These are phyloP conservation scores for Thripadectes ignobilis DNA, from an alignment of 2,797 vertebrate genomes.

Conservation along the genomic window DNA sequence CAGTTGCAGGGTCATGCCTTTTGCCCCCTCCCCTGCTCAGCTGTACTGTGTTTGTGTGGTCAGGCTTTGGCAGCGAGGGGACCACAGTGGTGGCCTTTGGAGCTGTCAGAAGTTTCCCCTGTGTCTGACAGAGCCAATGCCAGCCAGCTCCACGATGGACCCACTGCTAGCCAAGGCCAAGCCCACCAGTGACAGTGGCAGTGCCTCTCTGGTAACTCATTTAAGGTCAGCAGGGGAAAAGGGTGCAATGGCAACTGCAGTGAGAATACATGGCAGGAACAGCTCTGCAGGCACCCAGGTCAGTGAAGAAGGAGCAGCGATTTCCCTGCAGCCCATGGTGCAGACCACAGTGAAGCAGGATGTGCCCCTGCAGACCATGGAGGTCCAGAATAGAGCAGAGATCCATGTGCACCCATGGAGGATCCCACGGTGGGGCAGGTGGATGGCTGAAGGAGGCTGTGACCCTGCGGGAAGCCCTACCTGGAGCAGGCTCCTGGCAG, in stretches of 20 bases:
- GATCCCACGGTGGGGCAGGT: not conserved
- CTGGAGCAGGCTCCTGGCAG: not conserved
- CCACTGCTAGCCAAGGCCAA: not conserved
- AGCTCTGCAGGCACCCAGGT: not conserved
- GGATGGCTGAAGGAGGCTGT: too few species aligned
- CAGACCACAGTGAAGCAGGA: not conserved
- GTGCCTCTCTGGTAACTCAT: not conserved
- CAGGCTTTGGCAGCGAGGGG: rapidly evolving
- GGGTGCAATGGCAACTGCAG: not conserved
- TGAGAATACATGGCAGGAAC: not conserved
- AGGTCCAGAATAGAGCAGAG: not conserved
- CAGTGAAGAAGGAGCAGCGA: not conserved
- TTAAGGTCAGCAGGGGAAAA: not conserved
- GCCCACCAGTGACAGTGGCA: rapidly evolving
- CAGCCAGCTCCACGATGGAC: rapidly evolving
- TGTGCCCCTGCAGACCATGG: not conserved
- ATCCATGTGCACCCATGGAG: not conserved
- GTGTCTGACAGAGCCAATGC: not conserved
- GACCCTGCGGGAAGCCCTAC: not conserved
- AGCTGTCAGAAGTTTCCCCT: not conserved
- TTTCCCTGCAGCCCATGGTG: too few species aligned
- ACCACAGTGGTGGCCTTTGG: not conserved
- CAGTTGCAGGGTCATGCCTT: not conserved
- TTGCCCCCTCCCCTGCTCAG: not conserved
- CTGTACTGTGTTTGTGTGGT: not conserved